Evolutionary conservation across 2,113 vertebrate genomes (phyloP), one percentile per base, ranked within the genome.

Genomic region (Orthonyx spaldingii): DNA sequence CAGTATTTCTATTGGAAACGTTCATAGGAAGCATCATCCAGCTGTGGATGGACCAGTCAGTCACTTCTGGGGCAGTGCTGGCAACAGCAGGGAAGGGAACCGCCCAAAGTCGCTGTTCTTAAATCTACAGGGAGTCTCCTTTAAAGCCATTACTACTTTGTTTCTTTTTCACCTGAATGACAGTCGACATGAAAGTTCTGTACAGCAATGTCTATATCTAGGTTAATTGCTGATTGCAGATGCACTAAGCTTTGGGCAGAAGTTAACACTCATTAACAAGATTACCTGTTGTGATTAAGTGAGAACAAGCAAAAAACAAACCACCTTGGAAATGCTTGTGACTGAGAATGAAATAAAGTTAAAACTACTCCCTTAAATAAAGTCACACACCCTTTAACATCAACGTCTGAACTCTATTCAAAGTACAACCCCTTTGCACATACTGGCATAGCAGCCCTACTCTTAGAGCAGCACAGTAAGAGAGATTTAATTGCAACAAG

Each of bases 231-330:
- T 90, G 94, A 95, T 19, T 95, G 97, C 92, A 94, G 84, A 97
- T 95, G 93, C 86, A 96, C 96, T 95, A 87, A 96, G 97, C 96
- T 98, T 96, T 93, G 95, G 97, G 94, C 95, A 97, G 94, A 97
- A 97, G 96, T 96, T 97, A 97, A 96, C 96, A 94, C 93, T 96
- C 97, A 96, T 97, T 98, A 98, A 98, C 92, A 96, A 97, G 97
- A 98, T 98, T 96, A 97, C 91, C 95, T 97, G 96, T 98, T 97
- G 96, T 96, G 91, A 97, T 87, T 97, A 97, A 97, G 96, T 92
- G 96, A 97, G 93, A 81, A 96, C 84, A 91, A 95, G 96, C 81
- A 71, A 82, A 56, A 95, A 94, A 30, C 74, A 94, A 97, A 96
- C 64, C 94, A 92, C 75, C 93, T 91, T 70, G 85, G 93, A 93